Conservation (phyloP, 2,888 invertebrate genomes). For the Leucophenga maculata region DNA sequence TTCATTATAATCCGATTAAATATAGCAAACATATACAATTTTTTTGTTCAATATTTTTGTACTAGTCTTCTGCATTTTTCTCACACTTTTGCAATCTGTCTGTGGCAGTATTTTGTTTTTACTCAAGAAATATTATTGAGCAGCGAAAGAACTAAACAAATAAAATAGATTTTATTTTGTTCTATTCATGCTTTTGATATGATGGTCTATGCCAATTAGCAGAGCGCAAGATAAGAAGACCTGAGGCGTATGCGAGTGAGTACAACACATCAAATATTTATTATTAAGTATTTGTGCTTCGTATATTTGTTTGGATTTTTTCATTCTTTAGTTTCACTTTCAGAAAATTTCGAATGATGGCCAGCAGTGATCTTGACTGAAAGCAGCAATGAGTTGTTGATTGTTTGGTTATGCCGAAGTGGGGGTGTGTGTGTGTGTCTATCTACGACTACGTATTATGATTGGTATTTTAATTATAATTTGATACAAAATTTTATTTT, state of each 20-base stretch:
- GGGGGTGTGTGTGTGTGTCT: background rate
- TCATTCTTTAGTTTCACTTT: conserved; percentile 7
- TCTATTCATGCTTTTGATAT: too few species aligned
- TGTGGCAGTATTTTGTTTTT: background rate
- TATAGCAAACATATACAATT: conserved; percentile 47
- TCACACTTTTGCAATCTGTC: conserved; percentile 23
- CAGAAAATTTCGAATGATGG: background rate
- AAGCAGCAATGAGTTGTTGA: conserved; percentile 6
- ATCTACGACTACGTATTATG: background rate
- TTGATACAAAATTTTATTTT: background rate
- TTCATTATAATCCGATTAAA: conserved; percentile 66
- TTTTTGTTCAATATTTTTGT: conserved; percentile 29
- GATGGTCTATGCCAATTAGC: too few species aligned
- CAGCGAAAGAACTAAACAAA: background rate
- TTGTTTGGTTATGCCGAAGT: background rate
- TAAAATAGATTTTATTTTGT: background rate
- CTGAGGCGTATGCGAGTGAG: too few species aligned
- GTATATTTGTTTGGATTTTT: background rate
- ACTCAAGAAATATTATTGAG: background rate
- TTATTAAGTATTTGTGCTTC: too few species aligned
- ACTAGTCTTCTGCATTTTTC: conserved; percentile 36
- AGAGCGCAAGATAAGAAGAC: too few species aligned
- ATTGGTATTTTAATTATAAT: conserved; percentile 19
- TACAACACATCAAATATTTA: too few species aligned
- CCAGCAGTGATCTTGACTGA: conserved; percentile 15